Base-by-base conservation (phyloP, 2,113 vertebrate species). In the Clarias macrocephalus region DNA sequence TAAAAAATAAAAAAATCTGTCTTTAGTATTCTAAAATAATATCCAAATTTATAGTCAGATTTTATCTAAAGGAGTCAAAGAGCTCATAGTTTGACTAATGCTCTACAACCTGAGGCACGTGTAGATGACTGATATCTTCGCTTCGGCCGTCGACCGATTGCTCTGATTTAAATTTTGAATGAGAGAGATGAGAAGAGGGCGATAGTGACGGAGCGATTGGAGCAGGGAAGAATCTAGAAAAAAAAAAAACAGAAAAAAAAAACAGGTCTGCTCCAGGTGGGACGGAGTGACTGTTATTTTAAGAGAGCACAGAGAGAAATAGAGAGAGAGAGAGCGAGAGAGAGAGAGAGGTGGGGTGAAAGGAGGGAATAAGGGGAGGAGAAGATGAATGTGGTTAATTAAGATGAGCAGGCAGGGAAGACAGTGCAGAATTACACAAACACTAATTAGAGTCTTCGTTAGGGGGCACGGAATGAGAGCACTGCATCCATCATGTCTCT, bases 341-440 rank as follows among this genome's bases (percentile, higher is more conserved):
- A 89, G 89, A 8, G 87, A 80, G 75, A 81, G 65, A 37, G 68
- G 52, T 23, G 85, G 63, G 89, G 87, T 91, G 91, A 90, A 89
- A 89, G 91, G 90, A 94, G 94, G 92, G 92, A 92, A 94, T 93
- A 90, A 90, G 94, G 94, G 93, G 93, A 95, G 94, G 93, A 88
- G 93, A 96, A 95, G 95, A 96, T 96, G 94, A 95, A 96, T 96
- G 94, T 94, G 93, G 94, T 95, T 96, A 96, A 96, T 96, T 96
- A 95, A 96, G 95, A 96, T 90, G 94, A 95, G 94, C 95, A 95
- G 95, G 94, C 94, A 90, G 94, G 93, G 93, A 93, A 96, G 95
- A 95, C 95, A 95, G 94, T 95, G 95, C 94, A 94, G 95, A 95
- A 96, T 96, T 96, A 96, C 95, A 95, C 95, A 96, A 96, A 96